These are phyloP conservation scores for Hemicentrotus pulcherrimus DNA, from an alignment of 35 echinoderm and acorn worm species.

Conservation along the genomic window DNA sequence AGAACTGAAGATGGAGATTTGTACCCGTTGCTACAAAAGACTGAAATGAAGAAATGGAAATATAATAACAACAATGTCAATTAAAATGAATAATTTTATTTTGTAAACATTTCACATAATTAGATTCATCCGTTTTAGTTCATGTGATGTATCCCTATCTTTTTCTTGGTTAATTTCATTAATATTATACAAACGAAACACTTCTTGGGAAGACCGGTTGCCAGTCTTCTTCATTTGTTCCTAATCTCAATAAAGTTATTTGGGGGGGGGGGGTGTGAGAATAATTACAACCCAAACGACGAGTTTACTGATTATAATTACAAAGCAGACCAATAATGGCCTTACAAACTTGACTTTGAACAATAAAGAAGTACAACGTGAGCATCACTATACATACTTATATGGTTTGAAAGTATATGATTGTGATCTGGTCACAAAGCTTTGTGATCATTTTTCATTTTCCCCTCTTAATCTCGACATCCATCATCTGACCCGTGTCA, in stretches of 20 bases:
- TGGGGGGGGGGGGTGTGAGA: too few relatives aligned
- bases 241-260: too few relatives aligned
- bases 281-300: background rate
- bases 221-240: too few relatives aligned
- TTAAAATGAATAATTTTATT: too few relatives aligned
- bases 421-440: background rate
- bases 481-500: slow-evolving; percentile 8
- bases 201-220: too few relatives aligned
- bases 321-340: background rate
- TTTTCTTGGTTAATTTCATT: too few relatives aligned
- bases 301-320: background rate
- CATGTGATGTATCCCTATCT: too few relatives aligned
- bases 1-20: slow-evolving; percentile 70
- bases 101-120: too few relatives aligned
- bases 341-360: background rate
- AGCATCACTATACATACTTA: too few relatives aligned
- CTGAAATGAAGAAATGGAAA: slow-evolving; percentile 14
- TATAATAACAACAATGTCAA: background rate
- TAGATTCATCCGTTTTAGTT: too few relatives aligned
- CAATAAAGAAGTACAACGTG: background rate
- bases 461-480: background rate
- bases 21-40: slow-evolving; percentile 59
- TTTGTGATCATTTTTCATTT: background rate
- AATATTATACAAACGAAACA: too few relatives aligned
- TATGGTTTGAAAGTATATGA: too few relatives aligned